These are phyloP conservation scores for Drosophila emarginata DNA, from an alignment of 2,888 invertebrate species.

Conservation along the genomic window DNA sequence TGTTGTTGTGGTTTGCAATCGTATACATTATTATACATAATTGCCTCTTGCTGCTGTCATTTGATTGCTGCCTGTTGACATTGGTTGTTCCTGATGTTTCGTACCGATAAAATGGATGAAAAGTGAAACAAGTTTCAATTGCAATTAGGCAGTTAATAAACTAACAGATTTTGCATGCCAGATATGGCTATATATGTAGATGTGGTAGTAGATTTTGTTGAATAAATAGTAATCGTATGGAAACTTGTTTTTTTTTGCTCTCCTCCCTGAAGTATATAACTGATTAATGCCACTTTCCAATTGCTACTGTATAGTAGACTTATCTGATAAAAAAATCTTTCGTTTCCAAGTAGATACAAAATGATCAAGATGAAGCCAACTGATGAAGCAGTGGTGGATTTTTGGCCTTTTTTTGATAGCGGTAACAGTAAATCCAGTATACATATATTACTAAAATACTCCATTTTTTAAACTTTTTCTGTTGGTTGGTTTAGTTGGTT, in stretches of 20 bases:
- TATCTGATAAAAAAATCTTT: conserved; percentile 34
- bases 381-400: not conserved
- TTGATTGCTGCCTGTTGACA: conserved; percentile 51
- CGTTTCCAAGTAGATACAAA: conserved; percentile 64
- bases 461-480: too few species aligned
- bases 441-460: too few species aligned
- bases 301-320: conserved; percentile 51
- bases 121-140: conserved; percentile 35
- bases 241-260: not conserved
- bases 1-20: conserved; percentile 43
- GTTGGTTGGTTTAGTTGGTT: too few species aligned
- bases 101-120: conserved; percentile 21
- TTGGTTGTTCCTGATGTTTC: conserved; percentile 37
- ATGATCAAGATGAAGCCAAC: conserved; percentile 9
- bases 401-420: too few species aligned
- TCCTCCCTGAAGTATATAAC: not conserved
- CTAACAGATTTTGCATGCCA: conserved; percentile 28
- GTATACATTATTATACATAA: conserved; percentile 64
- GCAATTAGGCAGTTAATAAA: conserved; percentile 71
- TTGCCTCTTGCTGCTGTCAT: conserved; percentile 64
- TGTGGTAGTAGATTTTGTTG: conserved; percentile 21
- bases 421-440: too few species aligned
- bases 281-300: conserved; percentile 62
- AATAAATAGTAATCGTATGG: not conserved
- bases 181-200: conserved; percentile 24